These are phyloP conservation scores for Thamnophis elegans DNA, from an alignment of 2,797 vertebrate species.

Conservation along the genomic window DNA sequence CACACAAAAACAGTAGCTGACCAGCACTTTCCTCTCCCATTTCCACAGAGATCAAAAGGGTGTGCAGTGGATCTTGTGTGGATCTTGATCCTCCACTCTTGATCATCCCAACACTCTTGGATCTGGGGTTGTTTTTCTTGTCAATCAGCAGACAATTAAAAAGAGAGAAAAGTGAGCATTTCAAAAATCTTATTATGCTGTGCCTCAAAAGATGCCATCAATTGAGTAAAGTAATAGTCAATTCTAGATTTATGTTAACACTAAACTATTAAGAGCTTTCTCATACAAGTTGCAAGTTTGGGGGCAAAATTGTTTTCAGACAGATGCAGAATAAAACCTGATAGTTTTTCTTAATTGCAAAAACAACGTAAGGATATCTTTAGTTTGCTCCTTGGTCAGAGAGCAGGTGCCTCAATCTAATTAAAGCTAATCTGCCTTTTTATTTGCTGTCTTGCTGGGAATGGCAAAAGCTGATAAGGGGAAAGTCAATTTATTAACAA, in stretches of 20 bases:
- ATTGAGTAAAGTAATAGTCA: constrained; percentile 62
- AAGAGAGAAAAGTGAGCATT: not conserved
- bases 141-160: not conserved
- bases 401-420: constrained; percentile 63
- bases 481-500: constrained; percentile 41
- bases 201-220: constrained; percentile 40
- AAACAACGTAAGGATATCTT: constrained; percentile 55
- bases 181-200: not conserved
- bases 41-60: not conserved
- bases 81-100: not conserved
- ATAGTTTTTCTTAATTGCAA: constrained; percentile 31
- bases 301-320: constrained; percentile 61
- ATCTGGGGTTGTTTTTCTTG: not conserved
- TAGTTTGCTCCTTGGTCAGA: constrained; percentile 53
- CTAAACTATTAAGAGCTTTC: constrained; percentile 62
- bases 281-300: constrained; percentile 43
- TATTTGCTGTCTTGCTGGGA: constrained; percentile 47
- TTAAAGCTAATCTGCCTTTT: constrained; percentile 67
- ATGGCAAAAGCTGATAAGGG: constrained; percentile 44
- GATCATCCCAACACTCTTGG: not conserved
- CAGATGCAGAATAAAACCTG: constrained; percentile 46
- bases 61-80: not conserved
- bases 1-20: not conserved
- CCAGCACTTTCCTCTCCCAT: not conserved
- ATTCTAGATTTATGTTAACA: constrained; percentile 61